A percentile compares a stretch with the other conserved stretches of the same genome.
Evolutionary conservation across 2,113 vertebrate species (phyloP).

Genomic region (Lepus timidus): DNA sequence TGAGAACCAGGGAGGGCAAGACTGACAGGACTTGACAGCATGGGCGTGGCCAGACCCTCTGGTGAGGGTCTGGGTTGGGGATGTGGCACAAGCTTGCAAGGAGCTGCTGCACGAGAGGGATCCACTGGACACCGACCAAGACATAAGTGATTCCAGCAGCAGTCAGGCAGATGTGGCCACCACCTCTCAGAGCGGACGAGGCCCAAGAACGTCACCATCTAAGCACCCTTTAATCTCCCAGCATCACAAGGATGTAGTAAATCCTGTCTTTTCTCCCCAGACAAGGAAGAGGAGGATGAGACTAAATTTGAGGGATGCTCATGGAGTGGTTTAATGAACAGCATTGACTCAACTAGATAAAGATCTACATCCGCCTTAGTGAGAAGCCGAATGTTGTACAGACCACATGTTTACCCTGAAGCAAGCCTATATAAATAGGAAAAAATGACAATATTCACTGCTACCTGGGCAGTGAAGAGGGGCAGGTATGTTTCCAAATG

Average conservation of each 20-base stretch:
- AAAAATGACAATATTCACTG: not conserved
- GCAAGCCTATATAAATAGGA: not conserved
- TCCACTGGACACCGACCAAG: not conserved
- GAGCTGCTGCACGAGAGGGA: not conserved
- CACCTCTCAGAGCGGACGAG: not conserved
- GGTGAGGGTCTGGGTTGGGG: fast-evolving
- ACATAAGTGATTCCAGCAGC: not conserved
- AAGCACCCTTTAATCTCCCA: not conserved
- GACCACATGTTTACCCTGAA: not conserved
- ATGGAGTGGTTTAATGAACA: not conserved
- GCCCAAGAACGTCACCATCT: fast-evolving
- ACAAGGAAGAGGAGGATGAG: not conserved
- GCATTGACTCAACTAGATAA: slow-evolving; percentile 31
- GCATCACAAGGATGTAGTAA: not conserved
- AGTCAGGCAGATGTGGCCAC: not conserved
- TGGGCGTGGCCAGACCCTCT: not conserved
- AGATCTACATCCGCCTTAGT: not conserved
- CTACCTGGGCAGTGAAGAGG: not conserved
- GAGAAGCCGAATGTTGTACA: not conserved
- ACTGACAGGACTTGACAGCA: not conserved
- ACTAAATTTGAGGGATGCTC: not conserved
- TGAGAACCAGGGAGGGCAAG: not conserved
- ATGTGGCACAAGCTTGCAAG: not conserved
- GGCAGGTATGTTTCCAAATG: not conserved
- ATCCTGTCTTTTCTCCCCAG: not conserved